These are phyloP conservation scores for Ischnura elegans DNA, from an alignment of 2,888 invertebrate genomes.

Conservation along the genomic window DNA sequence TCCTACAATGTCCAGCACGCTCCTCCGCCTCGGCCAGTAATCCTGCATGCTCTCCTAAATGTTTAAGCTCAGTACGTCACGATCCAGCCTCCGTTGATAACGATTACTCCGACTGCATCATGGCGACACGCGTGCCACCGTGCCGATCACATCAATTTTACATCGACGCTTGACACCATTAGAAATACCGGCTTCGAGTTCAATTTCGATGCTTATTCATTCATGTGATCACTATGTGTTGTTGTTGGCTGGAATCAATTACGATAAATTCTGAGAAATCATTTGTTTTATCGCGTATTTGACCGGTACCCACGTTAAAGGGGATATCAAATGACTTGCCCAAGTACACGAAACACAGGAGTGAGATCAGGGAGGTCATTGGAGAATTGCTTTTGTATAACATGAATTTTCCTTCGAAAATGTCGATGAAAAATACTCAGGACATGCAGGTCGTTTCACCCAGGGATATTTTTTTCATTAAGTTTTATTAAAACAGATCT, in stretches of 20 bases:
- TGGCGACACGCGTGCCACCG: not conserved
- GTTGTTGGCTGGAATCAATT: not conserved
- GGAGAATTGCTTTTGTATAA: not conserved
- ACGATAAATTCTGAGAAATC: not conserved
- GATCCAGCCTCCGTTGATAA: not conserved
- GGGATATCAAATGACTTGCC: not conserved
- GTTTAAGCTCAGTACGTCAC: not conserved
- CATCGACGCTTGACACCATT: not conserved
- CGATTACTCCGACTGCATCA: slow-evolving; percentile 4
- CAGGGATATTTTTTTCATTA: no score
- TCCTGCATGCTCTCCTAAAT: not conserved
- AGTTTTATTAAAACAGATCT: no score
- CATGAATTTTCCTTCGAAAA: not conserved
- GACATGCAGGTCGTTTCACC: no score
- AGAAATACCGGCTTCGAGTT: not conserved
- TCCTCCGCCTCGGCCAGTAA: not conserved
- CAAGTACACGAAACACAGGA: not conserved
- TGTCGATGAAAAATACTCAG: not conserved
- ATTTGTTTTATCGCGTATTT: not conserved
- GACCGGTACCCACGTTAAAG: not conserved
- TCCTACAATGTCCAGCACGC: not conserved
- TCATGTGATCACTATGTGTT: not conserved
- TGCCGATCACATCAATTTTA: not conserved
- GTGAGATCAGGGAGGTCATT: not conserved
- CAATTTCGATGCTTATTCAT: not conserved